Conservation (phyloP, 2,113 vertebrate genomes). For the Myotis davidii region DNA sequence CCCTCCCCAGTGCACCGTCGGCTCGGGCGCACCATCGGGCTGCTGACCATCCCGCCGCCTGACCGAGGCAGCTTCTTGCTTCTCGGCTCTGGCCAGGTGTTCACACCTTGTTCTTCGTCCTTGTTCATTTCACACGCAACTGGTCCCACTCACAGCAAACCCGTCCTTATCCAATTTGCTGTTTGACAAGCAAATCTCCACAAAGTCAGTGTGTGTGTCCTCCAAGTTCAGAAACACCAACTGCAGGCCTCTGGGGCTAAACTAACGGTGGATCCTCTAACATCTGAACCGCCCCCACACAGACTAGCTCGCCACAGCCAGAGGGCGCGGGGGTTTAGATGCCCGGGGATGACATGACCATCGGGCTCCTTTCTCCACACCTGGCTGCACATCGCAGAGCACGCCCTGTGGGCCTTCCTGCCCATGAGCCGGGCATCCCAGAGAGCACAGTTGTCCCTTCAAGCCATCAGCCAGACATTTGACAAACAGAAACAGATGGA, state of each 20-base stretch:
- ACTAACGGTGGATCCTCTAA: background rate
- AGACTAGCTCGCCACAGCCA: background rate
- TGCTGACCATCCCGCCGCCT: background rate
- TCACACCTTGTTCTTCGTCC: background rate
- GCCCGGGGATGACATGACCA: background rate
- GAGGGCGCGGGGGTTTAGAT: background rate
- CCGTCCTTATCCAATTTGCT: background rate
- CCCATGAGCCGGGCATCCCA: background rate
- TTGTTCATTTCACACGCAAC: conserved; percentile 56
- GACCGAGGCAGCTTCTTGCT: background rate
- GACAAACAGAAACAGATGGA: background rate
- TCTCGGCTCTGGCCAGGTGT: background rate
- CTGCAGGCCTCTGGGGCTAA: background rate
- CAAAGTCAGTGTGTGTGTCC: conserved; percentile 31
- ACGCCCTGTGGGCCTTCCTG: background rate
- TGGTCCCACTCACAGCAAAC: conserved; percentile 6
- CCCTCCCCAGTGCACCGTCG: background rate
- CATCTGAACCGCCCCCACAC: background rate
- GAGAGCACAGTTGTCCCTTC: background rate
- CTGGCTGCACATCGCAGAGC: background rate
- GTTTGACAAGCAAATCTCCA: background rate
- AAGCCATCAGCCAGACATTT: background rate
- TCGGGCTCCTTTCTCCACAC: background rate
- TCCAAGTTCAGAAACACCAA: background rate
- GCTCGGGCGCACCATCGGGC: background rate